These are phyloP conservation scores for Sminthopsis crassicaudata DNA, from an alignment of 2,113 vertebrate species.

Conservation along the genomic window DNA sequence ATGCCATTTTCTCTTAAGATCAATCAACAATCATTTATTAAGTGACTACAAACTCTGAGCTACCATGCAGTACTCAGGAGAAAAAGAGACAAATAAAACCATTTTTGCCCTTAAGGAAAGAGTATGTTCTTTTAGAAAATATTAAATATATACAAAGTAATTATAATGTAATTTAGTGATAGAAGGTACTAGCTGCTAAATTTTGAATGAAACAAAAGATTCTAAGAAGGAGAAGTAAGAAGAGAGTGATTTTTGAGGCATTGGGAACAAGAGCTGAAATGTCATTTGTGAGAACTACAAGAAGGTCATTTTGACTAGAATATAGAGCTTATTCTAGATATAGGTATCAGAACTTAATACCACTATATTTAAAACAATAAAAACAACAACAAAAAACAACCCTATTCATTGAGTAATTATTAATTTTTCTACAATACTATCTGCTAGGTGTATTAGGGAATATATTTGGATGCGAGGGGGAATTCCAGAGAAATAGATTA, in stretches of 20 bases:
- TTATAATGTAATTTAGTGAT: background rate
- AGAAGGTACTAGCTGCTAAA: background rate
- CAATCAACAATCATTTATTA: background rate
- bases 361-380: too few species aligned
- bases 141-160: background rate
- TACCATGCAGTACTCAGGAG: background rate
- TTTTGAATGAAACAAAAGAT: background rate
- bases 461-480: accelerated
- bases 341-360: too few species aligned
- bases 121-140: background rate
- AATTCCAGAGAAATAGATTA: background rate
- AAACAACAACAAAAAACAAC: background rate
- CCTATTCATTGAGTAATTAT: accelerated
- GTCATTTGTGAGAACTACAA: background rate
- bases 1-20: background rate
- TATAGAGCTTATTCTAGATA: background rate
- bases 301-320: background rate
- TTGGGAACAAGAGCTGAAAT: background rate
- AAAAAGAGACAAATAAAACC: background rate
- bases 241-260: background rate
- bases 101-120: background rate
- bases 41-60: background rate
- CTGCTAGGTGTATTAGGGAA: background rate
- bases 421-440: background rate
- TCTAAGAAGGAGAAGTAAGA: background rate